A percentile compares a stretch with the other conserved stretches of the same genome.
Conservation (phyloP, 2,888 invertebrate genomes). For the Gnatocerus cornutus region DNA sequence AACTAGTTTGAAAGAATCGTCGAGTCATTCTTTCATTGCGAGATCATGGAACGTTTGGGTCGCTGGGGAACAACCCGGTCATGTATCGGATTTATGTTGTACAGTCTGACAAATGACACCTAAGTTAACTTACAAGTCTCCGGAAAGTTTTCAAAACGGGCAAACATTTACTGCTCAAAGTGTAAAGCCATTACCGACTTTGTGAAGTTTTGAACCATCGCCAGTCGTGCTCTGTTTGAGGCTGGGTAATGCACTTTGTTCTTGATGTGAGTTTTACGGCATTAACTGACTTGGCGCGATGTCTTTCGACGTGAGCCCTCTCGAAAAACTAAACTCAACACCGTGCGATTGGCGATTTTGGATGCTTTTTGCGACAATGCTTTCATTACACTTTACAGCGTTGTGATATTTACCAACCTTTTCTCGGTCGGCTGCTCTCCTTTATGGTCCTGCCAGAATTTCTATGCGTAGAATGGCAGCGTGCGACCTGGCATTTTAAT, state of each 20-base stretch:
- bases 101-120: conserved; percentile 68
- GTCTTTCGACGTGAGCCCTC: not conserved
- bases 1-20: conserved; percentile 39
- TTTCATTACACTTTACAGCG: too few relatives aligned
- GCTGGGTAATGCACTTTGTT: conserved; percentile 42
- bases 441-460: conserved; percentile 22
- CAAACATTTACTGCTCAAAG: conserved; percentile 61
- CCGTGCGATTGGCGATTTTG: too few relatives aligned
- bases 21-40: conserved; percentile 13
- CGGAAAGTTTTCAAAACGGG: conserved; percentile 58
- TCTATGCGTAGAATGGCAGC: conserved; percentile 25
- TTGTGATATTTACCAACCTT: conserved; percentile 47
- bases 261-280: conserved; percentile 7
- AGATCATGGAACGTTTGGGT: conserved; percentile 40
- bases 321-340: conserved; percentile 1
- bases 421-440: conserved; percentile 42
- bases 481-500: conserved; percentile 43
- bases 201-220: conserved; percentile 56
- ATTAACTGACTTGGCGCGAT: conserved; percentile 14
- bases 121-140: conserved; percentile 60
- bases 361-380: too few relatives aligned
- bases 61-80: conserved; percentile 58
- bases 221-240: conserved; percentile 24
- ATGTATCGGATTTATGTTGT: conserved; percentile 69
- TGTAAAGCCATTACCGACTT: conserved; percentile 63